phyloP scores from a whole-genome alignment of 1,140 invertebrate genomes.

The Scylla paramamosain region DNA sequence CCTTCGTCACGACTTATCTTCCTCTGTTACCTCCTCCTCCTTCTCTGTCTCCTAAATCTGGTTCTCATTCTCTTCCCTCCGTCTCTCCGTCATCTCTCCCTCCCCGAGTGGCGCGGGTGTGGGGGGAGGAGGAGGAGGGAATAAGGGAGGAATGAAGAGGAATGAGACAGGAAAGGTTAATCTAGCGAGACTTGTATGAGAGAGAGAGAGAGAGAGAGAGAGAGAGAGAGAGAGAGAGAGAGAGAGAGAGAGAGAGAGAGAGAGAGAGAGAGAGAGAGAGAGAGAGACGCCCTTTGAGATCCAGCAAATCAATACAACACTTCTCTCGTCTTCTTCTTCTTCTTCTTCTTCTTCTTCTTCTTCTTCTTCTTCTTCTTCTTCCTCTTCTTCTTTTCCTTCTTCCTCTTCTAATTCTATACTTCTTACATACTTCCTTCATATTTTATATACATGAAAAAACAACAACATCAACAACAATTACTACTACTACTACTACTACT shows the following conservation, averaged over 20 bases:
- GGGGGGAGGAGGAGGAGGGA: background rate
- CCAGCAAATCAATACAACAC: slow-evolving; percentile 30
- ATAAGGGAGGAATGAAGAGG: background rate
- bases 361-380: slow-evolving; percentile 26
- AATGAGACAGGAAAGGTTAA: slow-evolving; percentile 9
- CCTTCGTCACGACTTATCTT: background rate
- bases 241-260: slow-evolving; percentile 20
- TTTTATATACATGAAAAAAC: no score
- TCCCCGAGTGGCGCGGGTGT: background rate
- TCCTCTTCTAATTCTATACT: background rate
- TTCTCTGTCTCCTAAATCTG: slow-evolving; percentile 12
- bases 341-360: no score
- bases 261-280: slow-evolving; percentile 33
- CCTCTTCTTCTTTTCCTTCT: background rate
- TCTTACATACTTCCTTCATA: no score
- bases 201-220: slow-evolving; percentile 20
- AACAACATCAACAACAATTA: no score
- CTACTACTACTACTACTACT: no score
- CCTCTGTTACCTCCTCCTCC: background rate
- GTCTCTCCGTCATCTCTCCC: background rate
- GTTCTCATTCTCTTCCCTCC: background rate
- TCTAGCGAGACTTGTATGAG: background rate
- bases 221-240: slow-evolving; percentile 20
- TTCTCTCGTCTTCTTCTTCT: background rate
- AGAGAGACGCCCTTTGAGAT: background rate